Evolutionary conservation across 2,113 vertebrate species (phyloP).

Genomic region (Mellivora capensis): DNA sequence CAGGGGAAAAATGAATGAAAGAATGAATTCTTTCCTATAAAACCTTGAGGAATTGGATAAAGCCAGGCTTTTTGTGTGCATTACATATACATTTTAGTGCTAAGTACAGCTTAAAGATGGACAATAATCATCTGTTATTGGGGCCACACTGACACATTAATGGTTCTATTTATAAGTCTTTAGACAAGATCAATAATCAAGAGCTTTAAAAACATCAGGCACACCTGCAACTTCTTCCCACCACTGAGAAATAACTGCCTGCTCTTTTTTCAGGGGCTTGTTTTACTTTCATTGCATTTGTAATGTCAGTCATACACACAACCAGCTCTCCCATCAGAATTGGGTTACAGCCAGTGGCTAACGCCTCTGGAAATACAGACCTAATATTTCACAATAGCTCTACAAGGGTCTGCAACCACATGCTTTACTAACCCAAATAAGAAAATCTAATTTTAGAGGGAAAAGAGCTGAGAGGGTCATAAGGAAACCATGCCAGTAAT

Average conservation of each 20-base stretch:
- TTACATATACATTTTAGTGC: constrained; percentile 66
- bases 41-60: constrained; percentile 20
- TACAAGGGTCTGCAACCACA: constrained; percentile 10
- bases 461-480: constrained; percentile 42
- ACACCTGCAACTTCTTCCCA: constrained; percentile 37
- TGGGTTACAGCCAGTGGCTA: constrained; percentile 36
- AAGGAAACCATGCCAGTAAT: constrained; percentile 49
- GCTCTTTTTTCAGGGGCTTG: not conserved
- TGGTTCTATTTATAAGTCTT: constrained; percentile 56
- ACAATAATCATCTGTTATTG: constrained; percentile 56
- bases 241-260: constrained; percentile 45
- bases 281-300: constrained; percentile 33
- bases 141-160: constrained; percentile 55
- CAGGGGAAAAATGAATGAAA: not conserved
- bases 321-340: constrained; percentile 50
- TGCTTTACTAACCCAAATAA: constrained; percentile 61
- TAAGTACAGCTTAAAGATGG: constrained; percentile 67
- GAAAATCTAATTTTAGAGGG: constrained; percentile 62
- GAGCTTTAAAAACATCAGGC: constrained; percentile 65
- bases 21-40: constrained; percentile 38
- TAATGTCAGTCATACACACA: constrained; percentile 41
- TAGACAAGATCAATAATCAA: constrained; percentile 67
- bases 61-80: constrained; percentile 47
- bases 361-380: constrained; percentile 51
- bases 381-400: constrained; percentile 65